Conservation (phyloP, 2,113 vertebrate species). For the Phodopus roborovskii region DNA sequence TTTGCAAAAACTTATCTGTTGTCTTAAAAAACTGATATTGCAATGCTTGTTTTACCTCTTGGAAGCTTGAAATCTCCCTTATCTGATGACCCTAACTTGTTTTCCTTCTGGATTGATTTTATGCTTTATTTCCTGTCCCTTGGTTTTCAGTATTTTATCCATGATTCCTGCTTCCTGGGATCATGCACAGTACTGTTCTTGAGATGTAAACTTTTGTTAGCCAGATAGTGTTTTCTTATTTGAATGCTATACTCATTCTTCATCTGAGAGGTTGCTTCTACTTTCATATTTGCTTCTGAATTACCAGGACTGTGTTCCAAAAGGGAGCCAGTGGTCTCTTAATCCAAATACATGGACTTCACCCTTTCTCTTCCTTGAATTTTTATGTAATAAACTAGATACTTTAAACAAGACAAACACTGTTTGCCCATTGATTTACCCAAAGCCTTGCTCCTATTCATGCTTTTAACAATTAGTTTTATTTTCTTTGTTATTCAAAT, state of each 20-base stretch:
- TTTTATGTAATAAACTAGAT: constrained; percentile 17
- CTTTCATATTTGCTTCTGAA: constrained; percentile 20
- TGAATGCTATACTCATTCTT: not conserved
- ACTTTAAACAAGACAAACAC: not conserved
- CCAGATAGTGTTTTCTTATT: not conserved
- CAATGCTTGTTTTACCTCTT: constrained; percentile 28
- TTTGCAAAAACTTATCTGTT: not conserved
- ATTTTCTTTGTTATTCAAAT: constrained; percentile 21
- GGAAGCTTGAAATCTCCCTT: constrained; percentile 43
- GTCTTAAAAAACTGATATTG: constrained; percentile 17
- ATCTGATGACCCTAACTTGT: not conserved
- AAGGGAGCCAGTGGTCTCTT: not conserved
- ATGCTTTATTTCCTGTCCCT: constrained; percentile 41
- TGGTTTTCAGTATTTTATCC: not conserved
- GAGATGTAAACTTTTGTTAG: not conserved
- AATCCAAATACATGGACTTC: not conserved
- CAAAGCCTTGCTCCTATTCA: constrained; percentile 21
- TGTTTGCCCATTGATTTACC: not conserved
- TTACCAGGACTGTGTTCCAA: not conserved
- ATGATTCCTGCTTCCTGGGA: constrained; percentile 20
- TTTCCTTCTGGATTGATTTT: not conserved
- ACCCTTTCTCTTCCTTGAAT: constrained; percentile 20
- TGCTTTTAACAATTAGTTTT: constrained; percentile 49
- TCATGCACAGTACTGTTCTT: not conserved
- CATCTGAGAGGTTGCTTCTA: not conserved